Conservation (phyloP, 1,140 invertebrate species). For the Parasteatoda tepidariorum region DNA sequence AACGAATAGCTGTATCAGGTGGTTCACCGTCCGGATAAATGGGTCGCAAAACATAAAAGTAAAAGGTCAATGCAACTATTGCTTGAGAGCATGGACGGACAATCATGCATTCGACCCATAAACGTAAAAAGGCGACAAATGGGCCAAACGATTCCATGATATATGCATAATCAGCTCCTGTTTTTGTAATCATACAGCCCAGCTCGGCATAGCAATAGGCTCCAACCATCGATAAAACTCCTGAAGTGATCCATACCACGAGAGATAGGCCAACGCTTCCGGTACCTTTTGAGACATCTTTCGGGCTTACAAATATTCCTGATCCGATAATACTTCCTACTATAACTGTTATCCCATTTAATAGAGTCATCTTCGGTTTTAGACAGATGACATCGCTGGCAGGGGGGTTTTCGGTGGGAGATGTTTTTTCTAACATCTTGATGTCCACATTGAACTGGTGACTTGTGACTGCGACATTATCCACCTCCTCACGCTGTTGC, state of each 20-base stretch:
- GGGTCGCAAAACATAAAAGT: constrained; percentile 76
- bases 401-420: background rate
- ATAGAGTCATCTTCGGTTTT: constrained; percentile 92
- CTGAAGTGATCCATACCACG: constrained; percentile 86
- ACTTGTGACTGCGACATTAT: too few species aligned
- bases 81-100: constrained; percentile 95
- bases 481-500: too few species aligned
- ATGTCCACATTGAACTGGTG: too few species aligned
- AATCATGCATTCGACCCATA: constrained; percentile 99
- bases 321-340: constrained; percentile 95
- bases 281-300: constrained; percentile 85
- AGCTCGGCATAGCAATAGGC: constrained; percentile 95
- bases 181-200: constrained; percentile 81
- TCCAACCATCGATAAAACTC: constrained; percentile 90
- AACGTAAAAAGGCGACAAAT: constrained; percentile 71
- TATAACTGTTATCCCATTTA: constrained; percentile 93
- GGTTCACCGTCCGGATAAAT: constrained; percentile 74
- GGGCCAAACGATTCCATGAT: constrained; percentile 97
- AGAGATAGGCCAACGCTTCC: constrained; percentile 89
- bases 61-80: constrained; percentile 90
- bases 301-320: constrained; percentile 94
- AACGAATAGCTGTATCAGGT: constrained; percentile 81
- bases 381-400: constrained; percentile 70
- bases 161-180: constrained; percentile 95
- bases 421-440: background rate